phyloP scores from a whole-genome alignment of 1,140 invertebrate genomes.

The Vanessa atalanta region DNA sequence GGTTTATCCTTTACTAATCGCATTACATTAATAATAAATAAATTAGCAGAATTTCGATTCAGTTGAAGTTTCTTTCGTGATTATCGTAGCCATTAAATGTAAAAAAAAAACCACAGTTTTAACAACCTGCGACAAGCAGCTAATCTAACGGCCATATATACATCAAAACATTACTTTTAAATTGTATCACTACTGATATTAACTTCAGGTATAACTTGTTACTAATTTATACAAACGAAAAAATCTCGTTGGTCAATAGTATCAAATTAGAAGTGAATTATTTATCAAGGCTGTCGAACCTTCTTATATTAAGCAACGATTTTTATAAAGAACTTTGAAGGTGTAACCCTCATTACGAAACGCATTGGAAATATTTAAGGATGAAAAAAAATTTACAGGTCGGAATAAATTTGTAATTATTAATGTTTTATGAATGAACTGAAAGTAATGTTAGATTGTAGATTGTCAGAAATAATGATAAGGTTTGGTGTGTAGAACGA shows the following conservation, averaged over 20 bases:
- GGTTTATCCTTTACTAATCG: no score
- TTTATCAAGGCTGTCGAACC: conserved; percentile 8
- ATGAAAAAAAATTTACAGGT: neutral
- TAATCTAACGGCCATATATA: no score
- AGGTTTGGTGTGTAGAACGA: conserved; percentile 34
- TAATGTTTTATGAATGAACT: conserved; percentile 33
- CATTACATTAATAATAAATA: no score
- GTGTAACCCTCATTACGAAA: conserved; percentile 1
- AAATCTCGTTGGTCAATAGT: conserved; percentile 12
- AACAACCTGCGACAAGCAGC: no score
- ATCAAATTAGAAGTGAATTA: conserved; percentile 8
- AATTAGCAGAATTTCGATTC: no score
- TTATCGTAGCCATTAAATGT: no score
- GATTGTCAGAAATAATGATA: conserved; percentile 22
- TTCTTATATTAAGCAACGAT: conserved; percentile 20
- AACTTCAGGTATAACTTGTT: neutral
- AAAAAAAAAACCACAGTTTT: no score
- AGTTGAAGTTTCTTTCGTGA: no score
- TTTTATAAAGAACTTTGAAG: conserved; percentile 12
- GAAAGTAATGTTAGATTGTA: conserved; percentile 24
- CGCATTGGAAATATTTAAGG: neutral
- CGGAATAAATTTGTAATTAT: neutral
- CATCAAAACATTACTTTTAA: neutral
- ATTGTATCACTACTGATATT: neutral
- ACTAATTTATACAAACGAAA: neutral